Evolutionary conservation across 2,888 invertebrate species (phyloP), one percentile per base, ranked within the genome.

Genomic region (Spilosoma lubricipeda): DNA sequence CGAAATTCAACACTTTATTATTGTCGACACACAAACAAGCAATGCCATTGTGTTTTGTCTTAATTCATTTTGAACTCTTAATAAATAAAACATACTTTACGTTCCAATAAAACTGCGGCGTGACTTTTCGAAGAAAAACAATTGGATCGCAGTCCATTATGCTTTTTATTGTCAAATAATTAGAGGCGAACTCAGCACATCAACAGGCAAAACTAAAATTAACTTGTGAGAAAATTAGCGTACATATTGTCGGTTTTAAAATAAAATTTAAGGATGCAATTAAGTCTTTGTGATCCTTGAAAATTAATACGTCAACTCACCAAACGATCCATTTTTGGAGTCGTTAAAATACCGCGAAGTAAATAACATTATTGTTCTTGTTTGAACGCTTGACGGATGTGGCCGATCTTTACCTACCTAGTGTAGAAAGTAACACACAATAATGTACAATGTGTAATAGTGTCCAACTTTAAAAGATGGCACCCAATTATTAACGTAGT

Each of bases 221-320:
- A 90, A 89, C 78, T 78, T 78, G 80, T 75, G 78, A 82, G 85
- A 84, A 86, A 87, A 89, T 90, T 87, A 87, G 82, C 84, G 87
- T 88, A 88, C 93, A 90, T 91, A 92, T 89, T 92, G 93, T 92
- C 90, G 91, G 92, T 91, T 93, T 93, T 88, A 91, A 92, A 94
- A 94, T 93, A 92, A 93, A 93, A 93, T 91, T 92, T 93, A 92
- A 94, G 91, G 89, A 90, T 83, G 93, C 90, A 92, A 93, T 90
- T 94, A 92, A 94, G 88, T 90, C 90, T 91, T 93, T 90, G 88
- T 92, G 91, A 91, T 92, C 91, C 90, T 91, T 90, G 90, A 89
- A 92, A 93, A 93, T 93, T 89, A 92, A 94, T 93, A 91, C 90
- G 88, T 89, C 89, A 89, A 89, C 87, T 88, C 86, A 86, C 86